A percentile compares a stretch with the other conserved stretches of the same genome.
phyloP scores from a whole-genome alignment of 2,113 vertebrate species.

The Eublepharis macularius region DNA sequence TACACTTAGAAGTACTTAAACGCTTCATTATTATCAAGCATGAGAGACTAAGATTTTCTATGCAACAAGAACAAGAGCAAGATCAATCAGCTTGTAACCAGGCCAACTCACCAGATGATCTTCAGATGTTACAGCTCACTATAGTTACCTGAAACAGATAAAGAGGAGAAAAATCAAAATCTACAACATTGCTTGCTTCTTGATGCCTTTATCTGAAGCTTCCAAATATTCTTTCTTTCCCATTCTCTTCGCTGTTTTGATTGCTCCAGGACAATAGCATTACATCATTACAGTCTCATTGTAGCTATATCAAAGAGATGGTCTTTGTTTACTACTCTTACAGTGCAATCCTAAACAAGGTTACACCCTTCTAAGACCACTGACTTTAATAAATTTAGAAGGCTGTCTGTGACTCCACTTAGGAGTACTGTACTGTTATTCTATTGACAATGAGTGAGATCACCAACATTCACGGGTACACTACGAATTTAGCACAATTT shows the following conservation, averaged over 20 bases:
- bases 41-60: neutral
- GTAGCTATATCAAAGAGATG: neutral
- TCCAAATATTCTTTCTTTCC: neutral
- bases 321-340: neutral
- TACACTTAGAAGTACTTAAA: no score
- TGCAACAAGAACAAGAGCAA: neutral
- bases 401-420: no score
- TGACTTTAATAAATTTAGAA: no score
- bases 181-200: neutral
- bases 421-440: no score
- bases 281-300: neutral
- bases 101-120: neutral
- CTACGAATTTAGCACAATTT: no score
- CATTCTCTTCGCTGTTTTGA: neutral
- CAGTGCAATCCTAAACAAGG: neutral
- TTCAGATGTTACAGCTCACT: neutral
- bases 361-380: neutral
- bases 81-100: neutral
- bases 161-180: neutral
- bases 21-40: neutral
- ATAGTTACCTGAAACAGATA: neutral
- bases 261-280: neutral
- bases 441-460: no score
- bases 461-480: no score
- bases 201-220: neutral